Evolutionary conservation across 2,797 vertebrate species (phyloP).

Genomic region (Trachops cirrhosus): DNA sequence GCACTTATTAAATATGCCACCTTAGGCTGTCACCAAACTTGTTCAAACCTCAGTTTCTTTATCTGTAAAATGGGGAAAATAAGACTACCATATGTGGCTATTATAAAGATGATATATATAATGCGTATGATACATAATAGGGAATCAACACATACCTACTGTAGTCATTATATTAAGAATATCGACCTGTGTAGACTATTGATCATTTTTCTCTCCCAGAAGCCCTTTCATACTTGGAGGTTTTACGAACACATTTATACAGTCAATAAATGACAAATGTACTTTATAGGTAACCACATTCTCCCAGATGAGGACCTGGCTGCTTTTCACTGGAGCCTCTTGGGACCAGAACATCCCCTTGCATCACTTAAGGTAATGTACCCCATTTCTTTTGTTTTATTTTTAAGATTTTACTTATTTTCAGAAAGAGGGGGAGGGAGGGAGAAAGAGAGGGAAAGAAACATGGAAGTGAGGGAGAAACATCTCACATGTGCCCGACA

Average conservation of each 20-base stretch:
- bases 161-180: slow-evolving; percentile 27
- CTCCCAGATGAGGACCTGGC: slow-evolving; percentile 96
- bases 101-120: slow-evolving; percentile 18
- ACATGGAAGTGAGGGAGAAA: background rate
- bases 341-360: slow-evolving; percentile 95
- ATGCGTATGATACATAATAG: background rate
- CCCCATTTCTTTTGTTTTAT: background rate
- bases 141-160: background rate
- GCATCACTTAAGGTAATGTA: slow-evolving; percentile 92
- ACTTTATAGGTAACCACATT: slow-evolving; percentile 91
- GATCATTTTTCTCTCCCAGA: slow-evolving; percentile 32
- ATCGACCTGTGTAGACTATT: background rate
- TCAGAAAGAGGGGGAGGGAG: background rate
- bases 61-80: background rate
- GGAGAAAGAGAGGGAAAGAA: background rate
- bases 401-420: background rate
- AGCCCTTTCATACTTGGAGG: background rate
- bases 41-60: slow-evolving; percentile 19
- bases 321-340: slow-evolving; percentile 95
- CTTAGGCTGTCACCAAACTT: slow-evolving; percentile 23
- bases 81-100: background rate
- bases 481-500: background rate
- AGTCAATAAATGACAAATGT: slow-evolving; percentile 60
- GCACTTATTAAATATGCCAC: background rate
- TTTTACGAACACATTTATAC: slow-evolving; percentile 29